Percentiles rank a stretch among this genome's conserved stretches.
Evolutionary conservation across 2,888 invertebrate species (phyloP).

Genomic region (Tethea ocularis): DNA sequence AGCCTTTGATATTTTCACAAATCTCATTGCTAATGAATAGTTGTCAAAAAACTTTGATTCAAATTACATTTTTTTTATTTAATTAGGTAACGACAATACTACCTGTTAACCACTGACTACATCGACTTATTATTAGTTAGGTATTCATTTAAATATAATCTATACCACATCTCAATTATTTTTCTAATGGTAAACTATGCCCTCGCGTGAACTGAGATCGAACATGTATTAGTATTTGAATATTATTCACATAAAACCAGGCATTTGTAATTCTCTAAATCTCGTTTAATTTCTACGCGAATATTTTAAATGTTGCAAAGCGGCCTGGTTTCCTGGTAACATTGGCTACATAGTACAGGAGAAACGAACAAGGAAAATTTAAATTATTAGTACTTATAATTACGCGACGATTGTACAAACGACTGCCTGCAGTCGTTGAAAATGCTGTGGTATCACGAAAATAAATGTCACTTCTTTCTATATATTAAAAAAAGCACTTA

Average conservation of each 20-base stretch:
- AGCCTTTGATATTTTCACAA: conserved; percentile 38
- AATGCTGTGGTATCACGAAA: conserved; percentile 8
- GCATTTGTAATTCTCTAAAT: not conserved
- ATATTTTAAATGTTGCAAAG: not conserved
- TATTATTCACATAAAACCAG: not conserved
- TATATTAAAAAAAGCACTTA: conserved; percentile 2
- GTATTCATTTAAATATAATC: conserved; percentile 70
- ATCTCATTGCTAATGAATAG: conserved; percentile 59
- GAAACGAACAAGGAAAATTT: not conserved
- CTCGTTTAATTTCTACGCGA: not conserved
- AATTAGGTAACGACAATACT: conserved; percentile 77
- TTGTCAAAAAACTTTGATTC: conserved; percentile 53
- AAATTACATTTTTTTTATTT: conserved; percentile 54
- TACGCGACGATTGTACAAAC: conserved; percentile 29
- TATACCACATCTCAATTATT: conserved; percentile 70
- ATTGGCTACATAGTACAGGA: not conserved
- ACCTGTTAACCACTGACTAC: conserved; percentile 80
- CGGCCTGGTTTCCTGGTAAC: not conserved
- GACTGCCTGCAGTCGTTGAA: conserved; percentile 62
- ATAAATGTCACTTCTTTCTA: conserved; percentile 4
- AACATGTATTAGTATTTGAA: conserved; percentile 24
- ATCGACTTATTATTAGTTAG: conserved; percentile 70
- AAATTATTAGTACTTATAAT: conserved; percentile 7
- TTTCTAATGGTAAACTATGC: conserved; percentile 66
- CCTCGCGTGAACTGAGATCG: conserved; percentile 58